Evolutionary conservation across 1,140 invertebrate species (phyloP).

Genomic region (Metopolophium dirhodum): DNA sequence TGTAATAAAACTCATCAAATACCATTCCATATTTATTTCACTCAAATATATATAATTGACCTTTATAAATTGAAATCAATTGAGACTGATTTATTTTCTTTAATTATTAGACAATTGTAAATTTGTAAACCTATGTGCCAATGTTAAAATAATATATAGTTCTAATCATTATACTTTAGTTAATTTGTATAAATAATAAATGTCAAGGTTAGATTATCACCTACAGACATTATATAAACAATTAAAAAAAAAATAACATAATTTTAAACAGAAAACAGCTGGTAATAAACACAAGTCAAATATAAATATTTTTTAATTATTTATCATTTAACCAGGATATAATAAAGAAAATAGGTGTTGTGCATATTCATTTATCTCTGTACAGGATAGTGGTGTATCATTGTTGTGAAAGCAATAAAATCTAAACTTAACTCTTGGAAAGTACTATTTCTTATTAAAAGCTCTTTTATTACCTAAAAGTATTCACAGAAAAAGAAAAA

Average conservation of each 20-base stretch:
- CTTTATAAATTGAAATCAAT: constrained; percentile 54
- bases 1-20: neutral
- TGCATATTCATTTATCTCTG: neutral
- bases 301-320: neutral
- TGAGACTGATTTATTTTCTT: constrained; percentile 45
- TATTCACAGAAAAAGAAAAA: too few species aligned
- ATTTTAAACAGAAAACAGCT: neutral
- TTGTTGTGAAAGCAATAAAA: neutral
- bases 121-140: constrained; percentile 12
- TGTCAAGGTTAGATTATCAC: constrained; percentile 35
- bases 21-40: neutral
- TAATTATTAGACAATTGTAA: constrained; percentile 36
- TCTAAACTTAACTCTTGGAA: neutral
- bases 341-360: neutral
- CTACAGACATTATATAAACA: neutral
- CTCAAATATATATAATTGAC: constrained; percentile 39
- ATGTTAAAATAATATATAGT: constrained; percentile 21
- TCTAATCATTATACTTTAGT: neutral
- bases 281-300: neutral
- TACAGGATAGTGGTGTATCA: neutral
- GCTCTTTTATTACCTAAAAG: neutral
- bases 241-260: neutral
- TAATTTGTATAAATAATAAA: constrained; percentile 8
- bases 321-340: neutral
- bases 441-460: neutral